A percentile compares a stretch with the other conserved stretches of the same genome.
These are phyloP conservation scores for Falco rusticolus DNA, from an alignment of 2,797 vertebrate species.

Conservation along the genomic window DNA sequence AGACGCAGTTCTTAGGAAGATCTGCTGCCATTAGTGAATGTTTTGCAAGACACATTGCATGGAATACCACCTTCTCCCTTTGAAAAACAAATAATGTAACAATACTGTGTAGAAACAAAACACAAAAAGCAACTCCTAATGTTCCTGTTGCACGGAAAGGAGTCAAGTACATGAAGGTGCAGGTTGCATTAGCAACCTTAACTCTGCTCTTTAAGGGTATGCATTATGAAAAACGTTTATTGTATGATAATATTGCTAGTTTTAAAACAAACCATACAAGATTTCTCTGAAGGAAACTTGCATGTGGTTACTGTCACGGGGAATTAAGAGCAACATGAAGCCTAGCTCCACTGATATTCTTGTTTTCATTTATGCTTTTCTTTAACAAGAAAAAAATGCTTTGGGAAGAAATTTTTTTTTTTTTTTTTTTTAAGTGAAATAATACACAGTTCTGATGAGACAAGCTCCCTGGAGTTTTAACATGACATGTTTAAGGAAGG, in stretches of 20 bases:
- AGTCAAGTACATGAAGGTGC: background rate
- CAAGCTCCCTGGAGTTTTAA: constrained; percentile 10
- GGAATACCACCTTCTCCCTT: background rate
- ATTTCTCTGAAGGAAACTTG: constrained; percentile 31
- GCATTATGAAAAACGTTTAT: constrained; percentile 2
- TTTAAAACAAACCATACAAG: constrained; percentile 34
- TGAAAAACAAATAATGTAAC: constrained; percentile 18
- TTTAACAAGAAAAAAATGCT: constrained; percentile 16
- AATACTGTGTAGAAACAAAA: background rate
- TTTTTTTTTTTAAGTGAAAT: background rate
- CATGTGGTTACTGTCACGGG: background rate
- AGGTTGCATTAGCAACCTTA: constrained; percentile 10
- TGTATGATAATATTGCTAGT: constrained; percentile 5
- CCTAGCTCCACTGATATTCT: background rate
- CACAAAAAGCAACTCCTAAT: background rate
- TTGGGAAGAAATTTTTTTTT: background rate
- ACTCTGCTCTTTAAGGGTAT: constrained; percentile 1
- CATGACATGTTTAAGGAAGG: constrained; percentile 13
- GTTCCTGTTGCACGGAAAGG: background rate
- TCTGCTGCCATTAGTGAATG: constrained; percentile 12
- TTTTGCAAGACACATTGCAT: constrained; percentile 8
- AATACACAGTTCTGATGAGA: constrained; percentile 8
- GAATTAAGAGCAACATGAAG: constrained; percentile 41
- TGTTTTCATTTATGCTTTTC: constrained; percentile 15
- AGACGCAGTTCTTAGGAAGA: background rate